A percentile compares a stretch with the other conserved stretches of the same genome.
These are phyloP conservation scores for Salminus brasiliensis DNA, from an alignment of 2,113 vertebrate genomes.

Conservation along the genomic window DNA sequence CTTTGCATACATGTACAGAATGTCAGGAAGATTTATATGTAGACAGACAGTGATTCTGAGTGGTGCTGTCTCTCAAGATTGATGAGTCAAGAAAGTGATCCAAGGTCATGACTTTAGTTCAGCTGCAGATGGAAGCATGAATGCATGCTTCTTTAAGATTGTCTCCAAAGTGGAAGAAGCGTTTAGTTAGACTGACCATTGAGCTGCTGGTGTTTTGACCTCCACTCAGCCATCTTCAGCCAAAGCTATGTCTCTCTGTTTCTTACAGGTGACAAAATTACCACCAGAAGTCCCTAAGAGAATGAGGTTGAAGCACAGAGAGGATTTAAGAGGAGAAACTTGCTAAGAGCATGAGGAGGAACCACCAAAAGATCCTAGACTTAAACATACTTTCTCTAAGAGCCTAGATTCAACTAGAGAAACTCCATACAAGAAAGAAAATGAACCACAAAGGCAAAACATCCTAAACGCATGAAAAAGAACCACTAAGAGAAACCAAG, in stretches of 20 bases:
- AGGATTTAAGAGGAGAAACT: not conserved
- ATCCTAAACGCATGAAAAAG: no score
- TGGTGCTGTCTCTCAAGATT: slow-evolving; percentile 53
- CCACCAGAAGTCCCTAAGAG: no score
- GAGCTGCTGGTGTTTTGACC: slow-evolving; percentile 11
- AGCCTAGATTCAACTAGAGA: no score
- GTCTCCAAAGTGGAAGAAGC: slow-evolving; percentile 55
- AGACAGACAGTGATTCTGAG: slow-evolving; percentile 54
- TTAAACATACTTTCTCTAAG: no score
- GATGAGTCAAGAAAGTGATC: slow-evolving; percentile 49
- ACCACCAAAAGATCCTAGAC: no score
- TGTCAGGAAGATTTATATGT: slow-evolving; percentile 46
- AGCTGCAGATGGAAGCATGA: slow-evolving; percentile 59
- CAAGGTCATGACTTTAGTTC: slow-evolving; percentile 53
- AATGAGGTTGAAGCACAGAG: not conserved
- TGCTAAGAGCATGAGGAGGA: no score
- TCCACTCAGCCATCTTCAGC: not conserved
- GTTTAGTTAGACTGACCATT: slow-evolving; percentile 17
- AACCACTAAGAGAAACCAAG: no score
- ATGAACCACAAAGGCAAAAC: no score
- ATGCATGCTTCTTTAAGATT: slow-evolving; percentile 54
- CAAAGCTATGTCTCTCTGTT: not conserved
- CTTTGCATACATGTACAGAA: slow-evolving; percentile 2
- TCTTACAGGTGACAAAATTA: not conserved
- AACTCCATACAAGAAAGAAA: no score